Evolutionary conservation across 2,888 invertebrate genomes (phyloP), one percentile per base, ranked within the genome.

Genomic region (Erannis defoliaria): DNA sequence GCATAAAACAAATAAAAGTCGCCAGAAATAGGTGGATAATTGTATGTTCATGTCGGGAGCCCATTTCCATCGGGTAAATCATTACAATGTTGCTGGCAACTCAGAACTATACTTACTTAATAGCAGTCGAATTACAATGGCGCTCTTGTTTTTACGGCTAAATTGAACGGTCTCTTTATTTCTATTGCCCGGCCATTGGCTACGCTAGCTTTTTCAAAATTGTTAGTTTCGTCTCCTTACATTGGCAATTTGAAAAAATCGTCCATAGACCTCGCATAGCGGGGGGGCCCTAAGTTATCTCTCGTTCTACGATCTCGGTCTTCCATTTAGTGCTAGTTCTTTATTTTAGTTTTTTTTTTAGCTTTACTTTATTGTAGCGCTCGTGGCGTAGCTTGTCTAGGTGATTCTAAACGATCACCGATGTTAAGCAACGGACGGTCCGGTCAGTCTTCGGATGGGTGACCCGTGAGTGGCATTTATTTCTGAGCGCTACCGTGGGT

Each of bases 21-120:
- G 75, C 76, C 80, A 78, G 80, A 80, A 83, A 84, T 82, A 80
- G 68, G 74, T 78, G 74, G 75, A 78, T 85, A 85, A 85, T 86
- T 80, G 76, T 72, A 74, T 81, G 55, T 82, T 78, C 86, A 80
- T 86, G 87, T 77, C 75, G 67, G 71, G 65, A 68, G 65, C 74
- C 82, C 80, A 86, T 86, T 87, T 83, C 77, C 79, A 70, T 62
- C 54, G 64, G 73, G 76, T 68, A 74, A 79, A 82, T 84, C 80
- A 80, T 78, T 77, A 80, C 71, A 77, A 71, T 75, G 79, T 74
- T 70, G 72, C 71, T 73, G 75, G 73, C 73, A 55, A 50, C 49
- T 42, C 61, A 40, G 71, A 37, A 56, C 56, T 63, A n/a, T n/a
- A 73, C 68, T 67, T 51, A 40, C 40, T 40, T 51, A 81, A 81